Conservation (phyloP, 2,888 invertebrate genomes). For the Noctua janthe region DNA sequence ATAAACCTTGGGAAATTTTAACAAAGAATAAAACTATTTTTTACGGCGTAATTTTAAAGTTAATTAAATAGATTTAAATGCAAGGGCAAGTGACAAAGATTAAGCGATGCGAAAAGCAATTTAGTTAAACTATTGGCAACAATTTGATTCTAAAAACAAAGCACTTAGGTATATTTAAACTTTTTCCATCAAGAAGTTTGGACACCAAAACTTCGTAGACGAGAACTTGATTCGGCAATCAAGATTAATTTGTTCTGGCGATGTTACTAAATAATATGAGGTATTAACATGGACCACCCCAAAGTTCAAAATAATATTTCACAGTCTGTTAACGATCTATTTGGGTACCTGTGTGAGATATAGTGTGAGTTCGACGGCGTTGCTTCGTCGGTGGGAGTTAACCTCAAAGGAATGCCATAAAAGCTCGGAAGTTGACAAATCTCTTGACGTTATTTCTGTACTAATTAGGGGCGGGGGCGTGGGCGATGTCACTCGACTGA, state of each 20-base stretch:
- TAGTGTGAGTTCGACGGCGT: constrained; percentile 65
- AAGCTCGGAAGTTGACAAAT: constrained; percentile 90
- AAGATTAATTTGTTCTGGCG: constrained; percentile 65
- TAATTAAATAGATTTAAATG: constrained; percentile 36
- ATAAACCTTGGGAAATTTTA: not conserved
- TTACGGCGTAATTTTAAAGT: constrained; percentile 13
- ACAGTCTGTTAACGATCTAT: constrained; percentile 86
- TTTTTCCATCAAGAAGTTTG: constrained; percentile 67
- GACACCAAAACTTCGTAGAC: constrained; percentile 69
- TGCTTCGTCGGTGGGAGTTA: constrained; percentile 73
- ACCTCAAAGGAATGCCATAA: constrained; percentile 86
- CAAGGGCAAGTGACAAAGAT: constrained; percentile 49
- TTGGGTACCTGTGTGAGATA: constrained; percentile 78
- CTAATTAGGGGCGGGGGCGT: constrained; percentile 87
- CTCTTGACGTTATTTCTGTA: constrained; percentile 87
- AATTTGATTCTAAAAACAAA: constrained; percentile 64
- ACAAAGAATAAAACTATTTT: not conserved
- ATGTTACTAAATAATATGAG: constrained; percentile 67
- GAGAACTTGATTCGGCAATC: constrained; percentile 65
- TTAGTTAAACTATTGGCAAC: constrained; percentile 59
- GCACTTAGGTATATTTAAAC: constrained; percentile 58
- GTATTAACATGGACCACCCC: constrained; percentile 79
- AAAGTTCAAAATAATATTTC: constrained; percentile 82
- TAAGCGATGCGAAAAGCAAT: constrained; percentile 52
- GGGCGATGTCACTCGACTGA: constrained; percentile 81